phyloP scores from a whole-genome alignment of 2,113 vertebrate genomes.

The Piprites chloris region DNA sequence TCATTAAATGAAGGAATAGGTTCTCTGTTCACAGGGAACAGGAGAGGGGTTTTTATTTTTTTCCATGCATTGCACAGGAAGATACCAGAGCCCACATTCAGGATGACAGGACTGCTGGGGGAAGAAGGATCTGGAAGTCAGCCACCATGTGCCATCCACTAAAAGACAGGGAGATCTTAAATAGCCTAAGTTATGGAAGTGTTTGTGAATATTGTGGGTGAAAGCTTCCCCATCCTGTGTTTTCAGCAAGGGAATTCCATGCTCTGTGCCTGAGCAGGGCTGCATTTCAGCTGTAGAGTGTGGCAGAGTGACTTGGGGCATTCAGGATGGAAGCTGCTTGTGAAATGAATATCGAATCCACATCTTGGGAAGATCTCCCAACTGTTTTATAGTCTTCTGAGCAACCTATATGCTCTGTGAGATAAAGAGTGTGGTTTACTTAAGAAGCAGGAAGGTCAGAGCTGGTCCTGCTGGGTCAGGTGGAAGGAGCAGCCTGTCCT shows the following conservation, averaged over 20 bases:
- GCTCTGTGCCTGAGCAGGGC: background rate
- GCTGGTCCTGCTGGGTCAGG: background rate
- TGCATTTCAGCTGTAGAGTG: rapidly evolving
- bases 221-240: background rate
- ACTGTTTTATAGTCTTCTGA: background rate
- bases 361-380: background rate
- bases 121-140: background rate
- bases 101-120: background rate
- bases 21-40: background rate
- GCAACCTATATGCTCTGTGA: rapidly evolving
- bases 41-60: background rate
- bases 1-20: background rate
- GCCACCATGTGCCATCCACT: background rate
- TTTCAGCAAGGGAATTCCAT: background rate
- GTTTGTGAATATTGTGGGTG: background rate
- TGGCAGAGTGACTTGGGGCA: background rate
- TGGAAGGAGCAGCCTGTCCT: background rate
- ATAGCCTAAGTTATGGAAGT: background rate
- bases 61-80: background rate
- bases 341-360: background rate
- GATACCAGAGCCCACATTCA: background rate
- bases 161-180: background rate
- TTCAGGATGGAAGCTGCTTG: background rate
- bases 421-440: background rate
- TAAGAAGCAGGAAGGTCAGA: background rate